Conservation (phyloP, 2,113 vertebrate genomes). For the Neogobius melanostomus region DNA sequence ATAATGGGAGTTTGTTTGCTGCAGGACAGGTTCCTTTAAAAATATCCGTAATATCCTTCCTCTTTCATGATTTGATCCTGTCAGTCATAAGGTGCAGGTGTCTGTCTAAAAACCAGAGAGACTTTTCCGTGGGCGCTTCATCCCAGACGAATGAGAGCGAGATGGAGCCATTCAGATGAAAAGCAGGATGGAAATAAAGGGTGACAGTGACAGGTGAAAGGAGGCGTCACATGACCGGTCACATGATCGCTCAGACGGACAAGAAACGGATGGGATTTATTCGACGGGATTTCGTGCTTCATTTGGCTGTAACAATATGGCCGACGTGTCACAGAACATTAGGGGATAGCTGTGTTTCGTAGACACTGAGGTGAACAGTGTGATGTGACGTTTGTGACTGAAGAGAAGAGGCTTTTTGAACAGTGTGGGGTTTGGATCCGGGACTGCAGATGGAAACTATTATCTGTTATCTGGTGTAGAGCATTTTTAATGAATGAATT, state of each 20-base stretch:
- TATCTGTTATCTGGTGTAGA: too few relatives aligned
- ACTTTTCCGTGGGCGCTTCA: slow-evolving; percentile 35
- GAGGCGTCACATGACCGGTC: slow-evolving; percentile 10
- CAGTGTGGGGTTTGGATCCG: too few relatives aligned
- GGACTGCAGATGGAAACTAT: too few relatives aligned
- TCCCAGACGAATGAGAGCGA: slow-evolving; percentile 41
- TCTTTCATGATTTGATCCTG: slow-evolving; percentile 15
- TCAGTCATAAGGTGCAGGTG: slow-evolving; percentile 6
- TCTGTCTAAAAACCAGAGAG: slow-evolving; percentile 28
- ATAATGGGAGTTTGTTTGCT: too few relatives aligned
- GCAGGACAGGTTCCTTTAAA: too few relatives aligned
- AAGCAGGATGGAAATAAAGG: slow-evolving; percentile 5
- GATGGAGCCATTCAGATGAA: slow-evolving; percentile 42
- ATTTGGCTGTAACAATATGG: not conserved
- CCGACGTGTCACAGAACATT: not conserved
- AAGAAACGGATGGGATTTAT: not conserved
- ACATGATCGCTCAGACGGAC: not conserved
- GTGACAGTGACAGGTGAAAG: slow-evolving; percentile 35
- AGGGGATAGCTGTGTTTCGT: not conserved
- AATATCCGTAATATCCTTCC: not conserved
- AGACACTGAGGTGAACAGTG: too few relatives aligned
- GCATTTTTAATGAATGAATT: too few relatives aligned
- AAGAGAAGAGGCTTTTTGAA: too few relatives aligned
- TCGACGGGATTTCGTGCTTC: not conserved
- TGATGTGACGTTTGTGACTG: too few relatives aligned